Percentiles rank a stretch among this genome's conserved stretches.
phyloP scores from a whole-genome alignment of 2,113 vertebrate species.

The Nematolebias whitei region DNA sequence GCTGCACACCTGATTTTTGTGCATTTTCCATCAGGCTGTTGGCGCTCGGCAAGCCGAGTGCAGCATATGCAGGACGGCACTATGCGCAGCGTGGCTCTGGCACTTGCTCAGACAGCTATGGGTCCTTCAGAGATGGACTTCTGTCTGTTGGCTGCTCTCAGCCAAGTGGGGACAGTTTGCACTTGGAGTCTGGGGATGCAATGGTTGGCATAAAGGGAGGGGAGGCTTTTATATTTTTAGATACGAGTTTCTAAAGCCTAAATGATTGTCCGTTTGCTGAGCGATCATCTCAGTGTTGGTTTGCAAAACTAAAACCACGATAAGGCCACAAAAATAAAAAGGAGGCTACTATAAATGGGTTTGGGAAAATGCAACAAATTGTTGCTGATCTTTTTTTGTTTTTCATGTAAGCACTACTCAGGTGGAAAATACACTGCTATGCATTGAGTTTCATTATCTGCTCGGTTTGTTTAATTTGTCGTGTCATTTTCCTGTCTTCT shows the following conservation, averaged over 20 bases:
- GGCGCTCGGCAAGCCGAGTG: conserved; percentile 69
- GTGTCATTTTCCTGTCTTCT: conserved; percentile 54
- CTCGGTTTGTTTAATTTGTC: conserved; percentile 57
- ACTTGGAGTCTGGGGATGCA: conserved; percentile 72
- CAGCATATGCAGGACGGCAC: conserved; percentile 68
- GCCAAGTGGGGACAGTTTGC: conserved; percentile 70
- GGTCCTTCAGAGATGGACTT: conserved; percentile 70
- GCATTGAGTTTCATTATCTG: conserved; percentile 71
- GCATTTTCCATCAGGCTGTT: conserved; percentile 58
- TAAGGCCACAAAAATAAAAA: conserved; percentile 39
- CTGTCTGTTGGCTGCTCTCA: conserved; percentile 70
- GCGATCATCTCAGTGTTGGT: conserved; percentile 44
- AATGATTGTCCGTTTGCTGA: conserved; percentile 49
- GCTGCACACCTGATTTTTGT: conserved; percentile 54
- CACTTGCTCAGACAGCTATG: conserved; percentile 67
- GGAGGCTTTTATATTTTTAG: conserved; percentile 51
- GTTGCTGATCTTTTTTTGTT: conserved; percentile 69
- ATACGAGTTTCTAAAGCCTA: conserved; percentile 54
- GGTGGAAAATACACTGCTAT: conserved; percentile 82
- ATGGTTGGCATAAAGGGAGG: conserved; percentile 70
- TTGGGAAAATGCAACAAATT: conserved; percentile 45
- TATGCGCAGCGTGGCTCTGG: conserved; percentile 69
- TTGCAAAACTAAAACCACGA: conserved; percentile 42
- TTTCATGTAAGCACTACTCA: conserved; percentile 78
- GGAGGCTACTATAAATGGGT: conserved; percentile 37